These are phyloP conservation scores for Gadopsis bispinosus DNA, from an alignment of 2,797 vertebrate species.

Conservation along the genomic window DNA sequence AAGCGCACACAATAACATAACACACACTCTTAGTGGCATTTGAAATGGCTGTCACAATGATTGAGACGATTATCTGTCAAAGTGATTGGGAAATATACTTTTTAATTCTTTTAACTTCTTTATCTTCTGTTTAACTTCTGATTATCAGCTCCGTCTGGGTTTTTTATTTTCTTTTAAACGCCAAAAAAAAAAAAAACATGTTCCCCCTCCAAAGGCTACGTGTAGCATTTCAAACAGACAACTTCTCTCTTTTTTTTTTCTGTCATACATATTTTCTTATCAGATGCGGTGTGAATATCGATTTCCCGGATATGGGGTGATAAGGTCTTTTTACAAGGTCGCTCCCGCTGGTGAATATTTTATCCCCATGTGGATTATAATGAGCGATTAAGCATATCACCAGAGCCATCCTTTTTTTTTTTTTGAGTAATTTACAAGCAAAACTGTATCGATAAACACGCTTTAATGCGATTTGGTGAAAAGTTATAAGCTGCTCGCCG, in stretches of 20 bases:
- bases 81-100: constrained; percentile 25
- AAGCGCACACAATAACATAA: constrained; percentile 12
- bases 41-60: constrained; percentile 15
- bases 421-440: constrained; percentile 60
- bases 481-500: constrained; percentile 32
- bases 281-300: constrained; percentile 75
- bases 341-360: constrained; percentile 65
- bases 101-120: constrained; percentile 13
- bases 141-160: neutral
- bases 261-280: constrained; percentile 66
- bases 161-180: constrained; percentile 17
- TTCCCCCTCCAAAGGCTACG: neutral
- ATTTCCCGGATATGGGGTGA: constrained; percentile 70
- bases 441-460: constrained; percentile 65
- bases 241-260: neutral
- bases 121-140: constrained; percentile 21
- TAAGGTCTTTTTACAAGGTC: constrained; percentile 71
- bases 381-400: constrained; percentile 75
- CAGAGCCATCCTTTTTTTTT: constrained; percentile 37
- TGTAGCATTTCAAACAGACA: constrained; percentile 24
- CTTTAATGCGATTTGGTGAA: constrained; percentile 23
- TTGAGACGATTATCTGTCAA: constrained; percentile 21
- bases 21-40: constrained; percentile 5
- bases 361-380: constrained; percentile 70
- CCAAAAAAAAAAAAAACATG: too few species aligned